phyloP scores from a whole-genome alignment of 2,888 invertebrate genomes.

The Drosophila quinaria region DNA sequence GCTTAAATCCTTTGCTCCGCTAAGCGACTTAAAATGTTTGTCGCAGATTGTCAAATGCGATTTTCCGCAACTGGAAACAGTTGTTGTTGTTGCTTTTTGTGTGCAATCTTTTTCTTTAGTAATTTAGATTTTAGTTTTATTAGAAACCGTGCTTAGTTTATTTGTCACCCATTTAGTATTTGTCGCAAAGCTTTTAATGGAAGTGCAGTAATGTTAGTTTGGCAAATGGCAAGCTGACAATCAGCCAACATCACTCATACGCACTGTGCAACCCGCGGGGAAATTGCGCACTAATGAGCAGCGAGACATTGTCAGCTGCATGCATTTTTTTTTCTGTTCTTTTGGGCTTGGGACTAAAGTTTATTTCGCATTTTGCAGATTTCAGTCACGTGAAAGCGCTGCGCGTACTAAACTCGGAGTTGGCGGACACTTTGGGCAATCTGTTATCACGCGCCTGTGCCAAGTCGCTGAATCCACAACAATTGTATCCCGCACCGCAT shows the following conservation, averaged over 20 bases:
- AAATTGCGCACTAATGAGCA: constrained; percentile 26
- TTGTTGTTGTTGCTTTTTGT: neutral
- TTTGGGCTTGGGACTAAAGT: neutral
- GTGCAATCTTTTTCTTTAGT: constrained; percentile 5
- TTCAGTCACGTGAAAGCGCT: constrained; percentile 92
- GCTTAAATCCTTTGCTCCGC: constrained; percentile 44
- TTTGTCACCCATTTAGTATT: constrained; percentile 3
- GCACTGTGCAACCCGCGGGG: neutral
- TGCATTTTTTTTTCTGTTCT: neutral
- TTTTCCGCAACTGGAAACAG: constrained; percentile 16
- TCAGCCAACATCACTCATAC: constrained; percentile 43
- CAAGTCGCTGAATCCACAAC: constrained; percentile 91
- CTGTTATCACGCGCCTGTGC: constrained; percentile 93
- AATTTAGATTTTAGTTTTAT: constrained; percentile 6
- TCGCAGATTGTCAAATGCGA: constrained; percentile 39
- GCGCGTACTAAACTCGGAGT: constrained; percentile 93
- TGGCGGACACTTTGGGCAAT: constrained; percentile 97
- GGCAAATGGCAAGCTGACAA: constrained; percentile 26
- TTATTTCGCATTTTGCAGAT: constrained; percentile 88
- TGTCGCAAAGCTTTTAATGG: constrained; percentile 38
- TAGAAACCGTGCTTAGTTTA: neutral
- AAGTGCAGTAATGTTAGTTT: constrained; percentile 4
- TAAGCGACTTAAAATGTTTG: constrained; percentile 61
- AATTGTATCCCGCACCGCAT: constrained; percentile 89
- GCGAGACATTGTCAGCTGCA: constrained; percentile 1